These are phyloP conservation scores for Parazoanthus atlanticus DNA, from an alignment of 92 coral and sea anemone species.

Conservation along the genomic window DNA sequence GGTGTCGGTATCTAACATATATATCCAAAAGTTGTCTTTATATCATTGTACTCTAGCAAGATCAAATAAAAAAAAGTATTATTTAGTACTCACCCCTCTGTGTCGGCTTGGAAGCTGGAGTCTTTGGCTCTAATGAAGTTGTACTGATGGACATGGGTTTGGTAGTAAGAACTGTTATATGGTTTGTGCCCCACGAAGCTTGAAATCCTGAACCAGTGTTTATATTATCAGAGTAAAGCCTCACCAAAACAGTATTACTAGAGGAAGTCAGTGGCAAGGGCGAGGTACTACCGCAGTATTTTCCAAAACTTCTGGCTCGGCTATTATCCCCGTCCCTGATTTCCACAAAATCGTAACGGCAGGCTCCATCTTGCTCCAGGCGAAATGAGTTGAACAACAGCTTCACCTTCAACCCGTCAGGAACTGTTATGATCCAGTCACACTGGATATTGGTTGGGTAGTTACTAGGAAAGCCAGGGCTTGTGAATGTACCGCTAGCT, in stretches of 20 bases:
- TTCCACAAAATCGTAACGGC: constrained; percentile 84
- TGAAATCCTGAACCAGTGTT: constrained; percentile 68
- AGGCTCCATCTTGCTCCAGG: constrained; percentile 72
- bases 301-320: constrained; percentile 55
- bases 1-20: no score
- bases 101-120: neutral
- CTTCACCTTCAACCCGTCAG: constrained; percentile 47
- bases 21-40: no score
- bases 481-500: constrained; percentile 52
- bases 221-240: constrained; percentile 62
- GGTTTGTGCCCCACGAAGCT: constrained; percentile 53
- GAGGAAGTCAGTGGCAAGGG: constrained; percentile 66
- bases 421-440: constrained; percentile 57
- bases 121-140: neutral
- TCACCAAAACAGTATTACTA: constrained; percentile 66
- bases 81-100: neutral
- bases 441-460: constrained; percentile 60
- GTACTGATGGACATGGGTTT: neutral
- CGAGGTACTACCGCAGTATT: constrained; percentile 69
- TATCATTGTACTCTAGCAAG: no score
- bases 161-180: neutral
- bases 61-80: no score
- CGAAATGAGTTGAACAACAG: constrained; percentile 70
- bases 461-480: constrained; percentile 62
- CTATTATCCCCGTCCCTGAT: constrained; percentile 69